A percentile compares a stretch with the other conserved stretches of the same genome.
These are phyloP conservation scores for Frankliniella intonsa DNA, from an alignment of 2,888 invertebrate genomes.

Conservation along the genomic window DNA sequence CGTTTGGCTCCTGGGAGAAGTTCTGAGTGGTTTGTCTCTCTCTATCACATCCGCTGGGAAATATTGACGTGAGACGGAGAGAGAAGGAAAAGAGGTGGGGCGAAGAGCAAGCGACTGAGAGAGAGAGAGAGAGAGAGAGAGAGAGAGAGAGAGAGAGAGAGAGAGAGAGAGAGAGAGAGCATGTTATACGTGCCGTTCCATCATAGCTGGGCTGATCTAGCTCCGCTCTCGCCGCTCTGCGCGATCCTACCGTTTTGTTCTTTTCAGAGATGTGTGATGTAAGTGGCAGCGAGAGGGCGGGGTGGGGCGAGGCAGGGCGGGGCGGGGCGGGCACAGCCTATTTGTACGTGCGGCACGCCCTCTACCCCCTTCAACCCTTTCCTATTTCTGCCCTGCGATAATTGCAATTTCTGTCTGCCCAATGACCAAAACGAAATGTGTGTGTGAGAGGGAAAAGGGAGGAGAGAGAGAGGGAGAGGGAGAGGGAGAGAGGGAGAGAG, in stretches of 20 bases:
- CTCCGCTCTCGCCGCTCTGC: too few relatives aligned
- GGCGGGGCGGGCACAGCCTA: too few relatives aligned
- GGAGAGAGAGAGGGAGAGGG: slow-evolving; percentile 29
- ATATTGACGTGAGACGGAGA: slow-evolving; percentile 23
- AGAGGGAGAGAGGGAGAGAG: slow-evolving; percentile 23
- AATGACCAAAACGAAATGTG: background rate
- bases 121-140: background rate
- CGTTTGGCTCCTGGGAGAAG: background rate
- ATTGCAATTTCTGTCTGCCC: too few relatives aligned
- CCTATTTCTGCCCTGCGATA: too few relatives aligned
- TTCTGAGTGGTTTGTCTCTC: slow-evolving; percentile 27
- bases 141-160: slow-evolving; percentile 8
- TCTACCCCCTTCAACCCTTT: too few relatives aligned
- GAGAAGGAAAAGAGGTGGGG: background rate
- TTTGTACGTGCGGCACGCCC: too few relatives aligned
- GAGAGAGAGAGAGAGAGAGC: background rate
- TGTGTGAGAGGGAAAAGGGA: background rate
- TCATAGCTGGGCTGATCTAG: slow-evolving; percentile 45
- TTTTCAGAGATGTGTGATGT: background rate
- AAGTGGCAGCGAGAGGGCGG: background rate
- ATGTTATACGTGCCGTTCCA: slow-evolving; percentile 46
- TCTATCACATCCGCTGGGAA: slow-evolving; percentile 25
- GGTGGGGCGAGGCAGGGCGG: background rate
- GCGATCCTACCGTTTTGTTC: background rate
- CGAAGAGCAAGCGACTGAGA: background rate